Evolutionary conservation across 2,797 vertebrate genomes (phyloP), one percentile per base, ranked within the genome.

Genomic region (Alauda arvensis): DNA sequence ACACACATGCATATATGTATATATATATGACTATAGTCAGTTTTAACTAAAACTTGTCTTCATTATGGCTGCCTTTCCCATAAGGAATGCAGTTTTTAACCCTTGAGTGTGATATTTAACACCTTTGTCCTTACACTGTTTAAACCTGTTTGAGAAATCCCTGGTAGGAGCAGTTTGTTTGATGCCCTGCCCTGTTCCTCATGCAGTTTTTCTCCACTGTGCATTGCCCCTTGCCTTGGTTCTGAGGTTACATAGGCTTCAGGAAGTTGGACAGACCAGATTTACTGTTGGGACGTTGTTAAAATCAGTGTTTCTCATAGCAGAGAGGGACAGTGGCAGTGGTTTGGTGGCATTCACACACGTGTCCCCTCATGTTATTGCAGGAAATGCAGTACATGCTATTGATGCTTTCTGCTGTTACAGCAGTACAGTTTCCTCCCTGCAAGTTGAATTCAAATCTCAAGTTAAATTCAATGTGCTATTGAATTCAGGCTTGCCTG

Each of bases 1-100:
- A 52, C 18, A 18, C 4, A 42, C 1, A 62, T 29, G 7, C 0
- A 8, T 0, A 11, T 8, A 15, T 26, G 4, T 18, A 6, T 19
- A 28, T 37, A 34, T 39, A 52, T 43, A 19, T 59, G 10, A 80
- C 42, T 33, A 8, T 10, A 62, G 37, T 57, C 3, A 43, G 10
- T 59, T 88, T 43, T 43, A 77, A 52, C 45, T 67, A 69, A 67
- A 91, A 25, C 6, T n/a, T 68, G 5, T 46, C 62, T 85, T 87
- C 3, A 0, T 52, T 60, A 23, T 70, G 37, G 4, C 49, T 91
- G 29, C 49, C 18, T 66, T 86, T 29, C 29, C 18, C 16, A 2
- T 55, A 46, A 33, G 18, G 10, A 77, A 71, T 40, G 25, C 23
- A 16, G 3, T 25, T 85, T 75, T 68, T 61, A 34, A 40, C n/a